A percentile compares a stretch with the other conserved stretches of the same genome.
phyloP scores from a whole-genome alignment of 2,888 invertebrate species.

The Melolontha melolontha region DNA sequence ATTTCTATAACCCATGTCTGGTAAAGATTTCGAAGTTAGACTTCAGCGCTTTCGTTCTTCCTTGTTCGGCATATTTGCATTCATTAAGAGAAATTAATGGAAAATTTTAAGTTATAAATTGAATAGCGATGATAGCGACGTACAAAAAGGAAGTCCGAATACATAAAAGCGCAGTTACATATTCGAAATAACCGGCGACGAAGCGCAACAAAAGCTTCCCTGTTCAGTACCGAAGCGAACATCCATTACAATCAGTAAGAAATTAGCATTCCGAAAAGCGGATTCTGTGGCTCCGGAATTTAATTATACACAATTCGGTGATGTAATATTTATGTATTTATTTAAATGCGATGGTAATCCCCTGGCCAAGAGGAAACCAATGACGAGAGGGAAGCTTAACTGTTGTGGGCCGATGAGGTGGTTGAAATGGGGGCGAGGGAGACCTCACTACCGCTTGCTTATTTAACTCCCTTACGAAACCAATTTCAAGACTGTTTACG shows the following conservation, averaged over 20 bases:
- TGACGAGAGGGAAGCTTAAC: conserved; percentile 54
- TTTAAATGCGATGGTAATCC: conserved; percentile 68
- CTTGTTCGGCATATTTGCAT: too few relatives aligned
- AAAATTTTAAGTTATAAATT: conserved; percentile 30
- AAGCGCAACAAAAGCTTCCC: conserved; percentile 56
- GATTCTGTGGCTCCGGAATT: conserved; percentile 63
- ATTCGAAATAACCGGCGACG: conserved; percentile 36
- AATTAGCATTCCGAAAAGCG: conserved; percentile 64
- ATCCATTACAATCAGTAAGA: conserved; percentile 64
- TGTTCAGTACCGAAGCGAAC: conserved; percentile 58
- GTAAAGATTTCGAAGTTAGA: too few relatives aligned
- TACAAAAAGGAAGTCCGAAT: conserved; percentile 5
- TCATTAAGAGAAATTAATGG: too few relatives aligned
- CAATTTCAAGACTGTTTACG: conserved; percentile 58
- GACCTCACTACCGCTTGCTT: conserved; percentile 37
- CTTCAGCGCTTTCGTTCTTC: too few relatives aligned
- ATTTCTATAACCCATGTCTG: too few relatives aligned
- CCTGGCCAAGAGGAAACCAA: conserved; percentile 60
- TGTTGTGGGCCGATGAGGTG: conserved; percentile 15
- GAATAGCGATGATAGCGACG: conserved; percentile 5
- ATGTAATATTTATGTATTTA: conserved; percentile 68
- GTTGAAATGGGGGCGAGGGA: conserved; percentile 28
- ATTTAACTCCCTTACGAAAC: conserved; percentile 53
- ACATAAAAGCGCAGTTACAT: conserved; percentile 27
- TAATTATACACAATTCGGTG: conserved; percentile 67